Conservation (phyloP, 2,888 invertebrate genomes). For the Orgyia antiqua region DNA sequence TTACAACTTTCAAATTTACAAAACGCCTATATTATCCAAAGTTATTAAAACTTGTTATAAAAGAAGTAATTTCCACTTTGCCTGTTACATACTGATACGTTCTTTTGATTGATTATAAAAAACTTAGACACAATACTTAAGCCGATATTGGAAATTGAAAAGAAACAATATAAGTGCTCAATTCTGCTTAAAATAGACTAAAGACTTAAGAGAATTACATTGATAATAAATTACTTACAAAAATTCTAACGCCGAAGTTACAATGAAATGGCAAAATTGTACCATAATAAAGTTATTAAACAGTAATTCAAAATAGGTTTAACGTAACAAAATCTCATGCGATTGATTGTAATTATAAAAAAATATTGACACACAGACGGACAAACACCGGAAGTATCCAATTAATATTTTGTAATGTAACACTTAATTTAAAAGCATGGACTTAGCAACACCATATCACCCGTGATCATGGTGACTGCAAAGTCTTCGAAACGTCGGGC, state of each 20-base stretch:
- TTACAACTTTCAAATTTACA: no score
- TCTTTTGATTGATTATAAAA: conserved; percentile 14
- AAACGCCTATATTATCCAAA: no score
- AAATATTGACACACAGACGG: no score
- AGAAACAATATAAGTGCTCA: conserved; percentile 4
- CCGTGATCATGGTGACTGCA: no score
- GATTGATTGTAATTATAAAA: no score
- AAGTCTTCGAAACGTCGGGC: no score
- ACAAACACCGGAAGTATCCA: no score
- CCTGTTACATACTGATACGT: not conserved
- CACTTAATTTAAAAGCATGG: no score
- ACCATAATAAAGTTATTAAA: conserved; percentile 6
- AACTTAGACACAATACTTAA: not conserved
- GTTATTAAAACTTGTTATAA: no score
- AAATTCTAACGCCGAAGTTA: conserved; percentile 36
- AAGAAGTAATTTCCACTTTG: not conserved
- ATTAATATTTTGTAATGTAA: no score
- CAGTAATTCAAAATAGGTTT: conserved; percentile 1
- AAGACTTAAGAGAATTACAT: conserved; percentile 21
- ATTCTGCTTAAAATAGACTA: conserved; percentile 13
- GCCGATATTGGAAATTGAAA: not conserved
- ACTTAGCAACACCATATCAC: no score
- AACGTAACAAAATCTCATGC: no score
- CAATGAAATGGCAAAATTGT: conserved; percentile 48
- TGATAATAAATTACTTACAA: conserved; percentile 37